Conservation (phyloP, 2,888 invertebrate species). For the Gibbula magus region DNA sequence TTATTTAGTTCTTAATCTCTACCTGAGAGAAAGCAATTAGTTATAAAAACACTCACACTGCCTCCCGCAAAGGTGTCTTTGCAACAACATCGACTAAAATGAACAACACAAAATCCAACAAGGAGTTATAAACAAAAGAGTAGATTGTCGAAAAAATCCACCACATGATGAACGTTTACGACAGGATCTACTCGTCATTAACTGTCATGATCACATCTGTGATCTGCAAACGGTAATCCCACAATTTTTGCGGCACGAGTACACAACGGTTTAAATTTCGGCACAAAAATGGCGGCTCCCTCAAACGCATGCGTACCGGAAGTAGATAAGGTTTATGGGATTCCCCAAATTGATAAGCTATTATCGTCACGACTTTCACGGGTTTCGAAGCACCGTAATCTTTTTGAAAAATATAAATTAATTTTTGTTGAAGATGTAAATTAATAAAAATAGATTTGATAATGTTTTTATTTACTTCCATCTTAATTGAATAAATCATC, state of each 20-base stretch:
- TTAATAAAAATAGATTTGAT: too few species aligned
- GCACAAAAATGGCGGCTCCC: conserved; percentile 54
- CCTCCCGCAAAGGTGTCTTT: conserved; percentile 60
- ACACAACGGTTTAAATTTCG: conserved; percentile 49
- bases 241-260: conserved; percentile 22
- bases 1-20: too few species aligned
- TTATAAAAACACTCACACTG: conserved; percentile 51
- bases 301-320: conserved; percentile 40
- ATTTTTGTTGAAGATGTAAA: too few species aligned
- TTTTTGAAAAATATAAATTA: too few species aligned
- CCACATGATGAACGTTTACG: conserved; percentile 37
- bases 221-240: background rate
- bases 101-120: conserved; percentile 61
- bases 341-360: background rate
- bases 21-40: too few species aligned
- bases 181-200: background rate
- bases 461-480: too few species aligned
- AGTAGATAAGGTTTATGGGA: background rate
- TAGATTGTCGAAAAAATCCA: conserved; percentile 41
- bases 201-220: conserved; percentile 5
- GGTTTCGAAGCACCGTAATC: too few species aligned
- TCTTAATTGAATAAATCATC: too few species aligned
- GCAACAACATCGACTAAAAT: conserved; percentile 62
- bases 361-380: background rate
- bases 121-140: conserved; percentile 44